Base-by-base conservation (phyloP, 2,888 invertebrate genomes). In the Platycheirus albimanus region DNA sequence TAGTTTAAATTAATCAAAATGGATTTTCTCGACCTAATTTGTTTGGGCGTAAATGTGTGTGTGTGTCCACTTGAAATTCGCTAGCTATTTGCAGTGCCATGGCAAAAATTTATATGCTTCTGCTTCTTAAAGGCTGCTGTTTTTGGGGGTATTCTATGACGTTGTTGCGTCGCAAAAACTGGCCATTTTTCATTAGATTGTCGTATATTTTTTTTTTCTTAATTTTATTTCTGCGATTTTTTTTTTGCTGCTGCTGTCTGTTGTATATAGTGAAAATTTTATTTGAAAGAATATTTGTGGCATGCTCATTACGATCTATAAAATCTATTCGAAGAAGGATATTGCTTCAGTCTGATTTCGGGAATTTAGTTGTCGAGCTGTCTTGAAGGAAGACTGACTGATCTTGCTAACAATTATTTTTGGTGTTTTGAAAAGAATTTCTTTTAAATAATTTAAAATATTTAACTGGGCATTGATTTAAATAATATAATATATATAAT, bases 161-260 rank as follows among this genome's bases (percentile, higher is more conserved):
- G 71, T 17, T 41, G 11, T 63, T 30, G 58, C 61, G 17, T 10
- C 30, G 58, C 70, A 63, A 41, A 67, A 72, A 83, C 67, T 77
- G 77, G 71, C 56, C 41, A 83, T 72, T 83, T 78, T 78, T 83
- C 83, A 78, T 78, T 83, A 67, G 83, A 78, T 83, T 78, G 72
- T 78, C 78, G 71, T 78, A 83, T 76, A 81, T 76, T 28, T 28
- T 13, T 71, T 66, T 70, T 56, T 41, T 15, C 33, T 69, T 41
- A 24, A 33, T 61, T 20, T 15, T 13, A 15, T 30, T 41, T 70
- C 61, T 70, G 4, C 17, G 19, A 20, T 33, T 38, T 33, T 67
- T 13, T 30, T 15, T 71, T 36, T 61, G 6, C 33, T 64, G 36
- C 47, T 24, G 3, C 28, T 36, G 54, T 71, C 17, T 71, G 61